Evolutionary conservation across 2,797 vertebrate genomes (phyloP).

Genomic region (Helicolenus hilgendorfi): DNA sequence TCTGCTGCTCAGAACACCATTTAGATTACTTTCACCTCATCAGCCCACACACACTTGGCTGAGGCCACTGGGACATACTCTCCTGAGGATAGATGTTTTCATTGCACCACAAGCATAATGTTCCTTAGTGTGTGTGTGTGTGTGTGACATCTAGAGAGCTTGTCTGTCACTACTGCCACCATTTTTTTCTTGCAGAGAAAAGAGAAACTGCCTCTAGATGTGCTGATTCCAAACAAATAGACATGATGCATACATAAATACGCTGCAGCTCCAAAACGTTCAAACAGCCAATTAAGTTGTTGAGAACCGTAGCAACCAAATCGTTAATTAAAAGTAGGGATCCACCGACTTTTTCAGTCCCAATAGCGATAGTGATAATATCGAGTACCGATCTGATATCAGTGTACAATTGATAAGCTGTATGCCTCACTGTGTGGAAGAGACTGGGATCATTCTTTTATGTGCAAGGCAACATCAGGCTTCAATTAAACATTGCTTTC

Average conservation of each 20-base stretch:
- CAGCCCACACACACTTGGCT: slow-evolving; percentile 67
- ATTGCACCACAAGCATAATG: slow-evolving; percentile 36
- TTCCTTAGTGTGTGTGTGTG: slow-evolving; percentile 37
- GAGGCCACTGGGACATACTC: slow-evolving; percentile 65
- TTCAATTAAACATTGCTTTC: accelerated
- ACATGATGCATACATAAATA: neutral
- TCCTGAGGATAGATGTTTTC: slow-evolving; percentile 71
- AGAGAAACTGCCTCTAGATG: neutral
- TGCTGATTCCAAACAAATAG: neutral
- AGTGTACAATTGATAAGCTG: too few relatives aligned
- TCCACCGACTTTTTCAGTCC: too few relatives aligned
- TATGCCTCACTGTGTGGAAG: too few relatives aligned
- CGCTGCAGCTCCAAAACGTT: neutral
- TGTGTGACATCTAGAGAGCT: neutral
- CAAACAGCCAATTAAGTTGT: neutral
- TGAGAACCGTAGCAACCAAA: neutral
- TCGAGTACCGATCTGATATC: too few relatives aligned
- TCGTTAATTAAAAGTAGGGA: neutral
- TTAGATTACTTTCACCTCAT: slow-evolving; percentile 88
- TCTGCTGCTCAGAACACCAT: slow-evolving; percentile 65
- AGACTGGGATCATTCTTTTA: too few relatives aligned
- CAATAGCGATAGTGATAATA: too few relatives aligned
- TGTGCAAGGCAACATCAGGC: too few relatives aligned
- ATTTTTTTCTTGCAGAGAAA: neutral
- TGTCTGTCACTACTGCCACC: neutral